phyloP scores from a whole-genome alignment of 2,113 vertebrate species.

The Pogona vitticeps region DNA sequence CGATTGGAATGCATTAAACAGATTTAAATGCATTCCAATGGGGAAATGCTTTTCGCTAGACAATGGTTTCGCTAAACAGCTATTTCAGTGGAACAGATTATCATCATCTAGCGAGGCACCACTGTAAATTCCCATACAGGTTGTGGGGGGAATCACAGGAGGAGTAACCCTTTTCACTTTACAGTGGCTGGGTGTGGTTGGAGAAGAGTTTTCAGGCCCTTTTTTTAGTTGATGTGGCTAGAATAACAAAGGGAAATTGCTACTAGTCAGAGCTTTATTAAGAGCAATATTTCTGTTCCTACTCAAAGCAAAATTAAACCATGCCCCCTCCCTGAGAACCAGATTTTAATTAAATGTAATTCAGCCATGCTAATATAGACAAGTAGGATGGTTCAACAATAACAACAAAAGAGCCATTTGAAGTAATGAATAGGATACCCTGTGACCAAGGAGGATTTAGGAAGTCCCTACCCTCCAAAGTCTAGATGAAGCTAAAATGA shows the following conservation, averaged over 20 bases:
- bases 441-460: background rate
- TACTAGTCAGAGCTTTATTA: conserved; percentile 5
- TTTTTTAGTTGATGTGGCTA: background rate
- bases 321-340: background rate
- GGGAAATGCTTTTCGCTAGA: no score
- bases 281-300: background rate
- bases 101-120: no score
- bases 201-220: background rate
- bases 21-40: no score
- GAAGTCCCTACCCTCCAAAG: background rate
- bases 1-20: no score
- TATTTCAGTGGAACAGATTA: no score
- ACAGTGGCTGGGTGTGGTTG: background rate
- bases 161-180: background rate
- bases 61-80: no score
- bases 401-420: conserved; percentile 27
- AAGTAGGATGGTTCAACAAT: background rate
- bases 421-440: background rate
- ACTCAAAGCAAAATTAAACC: background rate
- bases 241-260: conserved; percentile 21
- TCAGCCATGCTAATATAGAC: background rate
- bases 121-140: background rate
- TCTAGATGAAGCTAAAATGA: background rate
- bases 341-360: conserved; percentile 3
- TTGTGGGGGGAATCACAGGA: background rate